Percentiles rank a stretch among this genome's conserved stretches.
These are phyloP conservation scores for Villa cingulata DNA, from an alignment of 2,888 invertebrate genomes.

Conservation along the genomic window DNA sequence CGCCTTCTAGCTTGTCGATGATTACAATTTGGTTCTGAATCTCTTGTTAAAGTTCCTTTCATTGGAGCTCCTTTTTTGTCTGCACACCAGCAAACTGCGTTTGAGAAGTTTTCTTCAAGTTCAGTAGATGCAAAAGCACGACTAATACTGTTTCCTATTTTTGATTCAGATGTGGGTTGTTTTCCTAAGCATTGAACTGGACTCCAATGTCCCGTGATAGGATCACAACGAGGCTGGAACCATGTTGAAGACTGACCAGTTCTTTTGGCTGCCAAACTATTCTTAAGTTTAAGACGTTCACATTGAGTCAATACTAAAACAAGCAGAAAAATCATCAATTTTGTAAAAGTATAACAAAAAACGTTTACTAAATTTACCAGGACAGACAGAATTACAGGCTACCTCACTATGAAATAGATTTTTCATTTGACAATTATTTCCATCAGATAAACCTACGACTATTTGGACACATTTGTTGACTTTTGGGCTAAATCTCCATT, in stretches of 20 bases:
- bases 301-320: conserved; percentile 59
- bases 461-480: conserved; percentile 63
- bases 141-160: conserved; percentile 6
- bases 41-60: conserved; percentile 65
- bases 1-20: conserved; percentile 61
- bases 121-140: conserved; percentile 19
- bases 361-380: conserved; percentile 38
- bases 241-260: conserved; percentile 37
- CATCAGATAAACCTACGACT: conserved; percentile 40
- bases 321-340: not conserved
- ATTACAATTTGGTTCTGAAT: conserved; percentile 62
- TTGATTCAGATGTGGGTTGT: conserved; percentile 20
- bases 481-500: conserved; percentile 66
- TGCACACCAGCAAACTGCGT: conserved; percentile 70
- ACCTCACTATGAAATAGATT: conserved; percentile 72
- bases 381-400: conserved; percentile 68
- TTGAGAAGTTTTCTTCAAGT: not conserved
- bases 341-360: not conserved
- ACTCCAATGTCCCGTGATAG: conserved; percentile 61
- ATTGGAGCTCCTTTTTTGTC: conserved; percentile 66
- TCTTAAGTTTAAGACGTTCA: conserved; percentile 65
- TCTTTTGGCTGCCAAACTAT: conserved; percentile 54
- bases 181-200: conserved; percentile 64
- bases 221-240: conserved; percentile 66
- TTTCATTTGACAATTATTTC: conserved; percentile 69